Percentiles rank a stretch among this genome's conserved stretches.
phyloP scores from a whole-genome alignment of 2,113 vertebrate genomes.

The Melanerpes aurifrons region DNA sequence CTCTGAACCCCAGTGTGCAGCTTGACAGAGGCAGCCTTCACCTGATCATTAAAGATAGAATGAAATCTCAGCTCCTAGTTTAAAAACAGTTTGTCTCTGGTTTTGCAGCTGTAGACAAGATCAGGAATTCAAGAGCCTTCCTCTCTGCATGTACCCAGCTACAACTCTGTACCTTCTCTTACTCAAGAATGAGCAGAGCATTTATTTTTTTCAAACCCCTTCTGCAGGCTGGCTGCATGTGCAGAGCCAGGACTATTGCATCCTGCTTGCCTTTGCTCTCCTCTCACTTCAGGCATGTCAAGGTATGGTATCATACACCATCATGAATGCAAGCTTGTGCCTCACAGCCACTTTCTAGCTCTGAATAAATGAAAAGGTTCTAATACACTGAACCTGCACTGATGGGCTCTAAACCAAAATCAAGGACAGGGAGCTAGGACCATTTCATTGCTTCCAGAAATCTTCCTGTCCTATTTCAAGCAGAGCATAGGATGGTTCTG shows the following conservation, averaged over 20 bases:
- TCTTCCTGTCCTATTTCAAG: not conserved
- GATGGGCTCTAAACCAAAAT: not conserved
- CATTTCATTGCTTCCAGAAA: not conserved
- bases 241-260: not conserved
- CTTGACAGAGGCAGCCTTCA: not conserved
- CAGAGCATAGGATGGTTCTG: not conserved
- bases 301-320: accelerated
- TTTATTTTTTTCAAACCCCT: not conserved
- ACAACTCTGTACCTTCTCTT: not conserved
- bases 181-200: not conserved
- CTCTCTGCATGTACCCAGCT: not conserved
- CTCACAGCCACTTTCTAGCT: not conserved
- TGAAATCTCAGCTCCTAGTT: not conserved
- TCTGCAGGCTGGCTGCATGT: not conserved
- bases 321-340: not conserved
- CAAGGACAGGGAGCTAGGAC: not conserved
- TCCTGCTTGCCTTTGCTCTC: not conserved
- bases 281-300: not conserved
- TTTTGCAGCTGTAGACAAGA: not conserved
- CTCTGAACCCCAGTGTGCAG: not conserved
- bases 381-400: not conserved
- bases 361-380: not conserved
- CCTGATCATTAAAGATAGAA: not conserved
- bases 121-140: not conserved
- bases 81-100: not conserved